A percentile compares a stretch with the other conserved stretches of the same genome.
These are phyloP conservation scores for Sminthurinus aureus DNA, from an alignment of 2,888 invertebrate genomes.

Conservation along the genomic window DNA sequence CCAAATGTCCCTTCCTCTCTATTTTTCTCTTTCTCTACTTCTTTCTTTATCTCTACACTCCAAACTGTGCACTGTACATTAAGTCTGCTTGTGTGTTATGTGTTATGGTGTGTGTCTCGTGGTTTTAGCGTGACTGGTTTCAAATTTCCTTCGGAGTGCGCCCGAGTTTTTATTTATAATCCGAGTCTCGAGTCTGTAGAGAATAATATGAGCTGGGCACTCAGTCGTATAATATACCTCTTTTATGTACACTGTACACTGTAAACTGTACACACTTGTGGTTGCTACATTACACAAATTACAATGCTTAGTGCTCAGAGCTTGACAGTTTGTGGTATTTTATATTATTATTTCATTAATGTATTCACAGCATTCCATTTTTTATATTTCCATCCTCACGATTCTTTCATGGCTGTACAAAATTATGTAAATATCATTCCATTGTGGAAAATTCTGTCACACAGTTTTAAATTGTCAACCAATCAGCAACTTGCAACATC, in stretches of 20 bases:
- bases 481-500: not conserved
- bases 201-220: not conserved
- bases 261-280: not conserved
- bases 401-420: not conserved
- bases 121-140: constrained; percentile 1
- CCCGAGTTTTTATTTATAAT: not conserved
- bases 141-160: constrained; percentile 16
- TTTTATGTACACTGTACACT: not conserved
- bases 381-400: not conserved
- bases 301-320: constrained; percentile 1
- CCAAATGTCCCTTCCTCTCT: too few species aligned
- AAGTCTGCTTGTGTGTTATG: not conserved
- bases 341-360: constrained; percentile 17
- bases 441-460: not conserved
- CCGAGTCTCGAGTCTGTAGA: not conserved
- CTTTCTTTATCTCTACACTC: too few species aligned
- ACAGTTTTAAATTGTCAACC: not conserved
- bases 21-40: too few species aligned
- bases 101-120: not conserved
- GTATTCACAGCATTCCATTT: constrained; percentile 4
- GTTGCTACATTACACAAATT: constrained; percentile 24
- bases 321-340: constrained; percentile 20
- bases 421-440: not conserved
- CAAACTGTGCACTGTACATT: too few species aligned
- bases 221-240: not conserved